Evolutionary conservation across 2,888 invertebrate genomes (phyloP).

Genomic region (Patella ulyssiponensis): DNA sequence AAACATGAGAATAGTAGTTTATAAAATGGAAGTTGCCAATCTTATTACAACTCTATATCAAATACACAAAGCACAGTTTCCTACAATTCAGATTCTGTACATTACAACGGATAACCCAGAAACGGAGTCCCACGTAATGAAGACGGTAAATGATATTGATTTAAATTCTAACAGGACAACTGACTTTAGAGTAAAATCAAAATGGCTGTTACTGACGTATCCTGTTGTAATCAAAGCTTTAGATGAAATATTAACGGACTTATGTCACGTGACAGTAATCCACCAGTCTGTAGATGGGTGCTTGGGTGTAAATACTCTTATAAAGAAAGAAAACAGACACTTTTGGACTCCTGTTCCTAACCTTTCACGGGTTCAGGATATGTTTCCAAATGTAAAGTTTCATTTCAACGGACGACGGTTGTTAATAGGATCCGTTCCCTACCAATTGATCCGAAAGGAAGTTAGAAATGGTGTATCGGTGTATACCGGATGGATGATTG

Average conservation of each 20-base stretch:
- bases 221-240: background rate
- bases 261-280: background rate
- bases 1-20: too few relatives aligned
- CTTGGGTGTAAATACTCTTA: too few relatives aligned
- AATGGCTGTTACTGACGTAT: slow-evolving; percentile 14
- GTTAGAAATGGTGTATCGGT: background rate
- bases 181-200: slow-evolving; percentile 11
- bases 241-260: background rate
- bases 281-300: background rate
- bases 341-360: too few relatives aligned
- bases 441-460: background rate
- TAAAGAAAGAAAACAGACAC: too few relatives aligned
- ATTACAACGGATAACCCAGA: too few relatives aligned
- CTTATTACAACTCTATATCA: too few relatives aligned
- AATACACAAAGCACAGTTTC: too few relatives aligned
- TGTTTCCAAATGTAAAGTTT: slow-evolving; percentile 19
- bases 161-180: slow-evolving; percentile 7
- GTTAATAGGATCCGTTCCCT: background rate
- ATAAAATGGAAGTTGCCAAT: too few relatives aligned
- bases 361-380: background rate
- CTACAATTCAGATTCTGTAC: too few relatives aligned
- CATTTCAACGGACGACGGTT: slow-evolving; percentile 6
- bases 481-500: slow-evolving; percentile 13
- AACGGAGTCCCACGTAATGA: background rate
- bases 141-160: slow-evolving; percentile 12